Base-by-base conservation (phyloP, 2,888 invertebrate species). In the Stictocephala bisonia region DNA sequence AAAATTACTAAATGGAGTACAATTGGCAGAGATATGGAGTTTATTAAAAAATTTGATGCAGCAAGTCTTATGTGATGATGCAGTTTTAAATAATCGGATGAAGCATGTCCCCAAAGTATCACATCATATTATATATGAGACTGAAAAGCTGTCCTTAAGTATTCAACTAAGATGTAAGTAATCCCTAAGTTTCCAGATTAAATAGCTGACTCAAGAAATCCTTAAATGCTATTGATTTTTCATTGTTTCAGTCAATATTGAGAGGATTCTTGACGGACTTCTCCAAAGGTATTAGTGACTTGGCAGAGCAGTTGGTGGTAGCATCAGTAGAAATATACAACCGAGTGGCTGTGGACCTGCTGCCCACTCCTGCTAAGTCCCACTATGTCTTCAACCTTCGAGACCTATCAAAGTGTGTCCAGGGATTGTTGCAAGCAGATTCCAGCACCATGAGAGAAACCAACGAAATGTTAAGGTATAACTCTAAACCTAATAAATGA, bases 381-480 rank as follows among this genome's bases (percentile, higher is more conserved):
- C 96, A 97, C 84, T 97, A 97, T 81, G 90, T 96, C 13, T 97
- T 97, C 83, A 97, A 97, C 84, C 85, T 97, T 79, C 87, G 97
- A 53, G 96, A 96, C 85, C 86, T 96, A 44, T 95, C 96, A 9
- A 96, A 96, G 83, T 94, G 94, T 75, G 87, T 96, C 80, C 96
- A 96, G 84, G 96, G 95, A n/a, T 89, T 95, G 7, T 84, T 95
- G 67, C 96, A 96, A 82, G 93, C 93, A 0, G 92, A 94, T 81
- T 87, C 89, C 29, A 89, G 89, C 1, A 88, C 88, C 56, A 87
- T 93, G 83, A 88, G 92, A 58, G 87, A 89, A 48, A 89, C 92
- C 66, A 85, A 85, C 71, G 89, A 88, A 73, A 90, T 95, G 85
- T 83, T 91, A 58, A 88, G 90, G 91, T 90, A 80, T 26, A 48